phyloP scores from a whole-genome alignment of 2,888 invertebrate genomes.

The Tetragonula carbonaria region DNA sequence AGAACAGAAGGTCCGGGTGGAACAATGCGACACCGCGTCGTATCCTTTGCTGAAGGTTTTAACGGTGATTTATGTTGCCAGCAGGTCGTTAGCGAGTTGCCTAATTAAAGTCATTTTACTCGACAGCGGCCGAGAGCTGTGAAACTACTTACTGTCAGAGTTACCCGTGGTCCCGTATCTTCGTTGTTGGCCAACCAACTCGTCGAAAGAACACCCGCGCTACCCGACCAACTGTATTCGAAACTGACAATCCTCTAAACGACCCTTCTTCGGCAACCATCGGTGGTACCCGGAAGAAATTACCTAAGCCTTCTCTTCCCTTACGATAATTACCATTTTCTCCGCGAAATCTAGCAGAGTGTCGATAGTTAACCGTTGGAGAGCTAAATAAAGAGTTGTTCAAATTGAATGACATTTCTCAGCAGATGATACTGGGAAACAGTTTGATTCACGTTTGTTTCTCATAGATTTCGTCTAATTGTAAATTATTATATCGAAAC shows the following conservation, averaged over 20 bases:
- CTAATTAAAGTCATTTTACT: slow-evolving; percentile 75
- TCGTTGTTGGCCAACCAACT: slow-evolving; percentile 18
- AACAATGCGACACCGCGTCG: slow-evolving; percentile 12
- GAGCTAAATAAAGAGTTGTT: too few species aligned
- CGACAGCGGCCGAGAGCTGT: slow-evolving; percentile 64
- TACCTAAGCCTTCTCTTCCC: neutral
- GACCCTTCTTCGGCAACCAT: neutral
- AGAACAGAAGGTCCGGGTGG: slow-evolving; percentile 4
- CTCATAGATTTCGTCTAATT: too few species aligned
- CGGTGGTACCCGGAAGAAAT: neutral
- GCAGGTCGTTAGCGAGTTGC: slow-evolving; percentile 74
- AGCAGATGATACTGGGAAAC: too few species aligned
- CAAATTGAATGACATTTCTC: too few species aligned
- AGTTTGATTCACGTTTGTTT: too few species aligned
- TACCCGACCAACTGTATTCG: slow-evolving; percentile 38
- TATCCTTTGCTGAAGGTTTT: slow-evolving; percentile 56
- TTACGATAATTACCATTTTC: too few species aligned
- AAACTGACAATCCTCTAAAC: neutral
- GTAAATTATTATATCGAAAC: too few species aligned
- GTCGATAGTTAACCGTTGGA: too few species aligned
- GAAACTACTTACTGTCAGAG: slow-evolving; percentile 69
- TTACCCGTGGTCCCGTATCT: slow-evolving; percentile 50
- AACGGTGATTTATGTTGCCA: slow-evolving; percentile 76
- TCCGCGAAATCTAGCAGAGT: neutral
- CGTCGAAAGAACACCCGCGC: slow-evolving; percentile 36